These are phyloP conservation scores for Bicyclus anynana DNA, from an alignment of 1,140 invertebrate species.

Conservation along the genomic window DNA sequence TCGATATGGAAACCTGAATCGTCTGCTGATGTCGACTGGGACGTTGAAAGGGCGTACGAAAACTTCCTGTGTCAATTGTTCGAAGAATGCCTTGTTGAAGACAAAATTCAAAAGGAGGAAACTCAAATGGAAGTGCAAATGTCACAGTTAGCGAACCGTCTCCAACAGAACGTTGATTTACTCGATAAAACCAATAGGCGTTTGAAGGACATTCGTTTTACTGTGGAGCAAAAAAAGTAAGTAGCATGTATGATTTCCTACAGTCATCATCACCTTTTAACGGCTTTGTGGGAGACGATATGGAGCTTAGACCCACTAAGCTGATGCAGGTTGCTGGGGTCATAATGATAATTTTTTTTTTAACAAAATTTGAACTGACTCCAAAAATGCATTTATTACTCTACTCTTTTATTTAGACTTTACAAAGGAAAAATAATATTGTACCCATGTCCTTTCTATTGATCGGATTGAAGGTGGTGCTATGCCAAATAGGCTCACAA, in stretches of 20 bases:
- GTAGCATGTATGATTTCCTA: constrained; percentile 8
- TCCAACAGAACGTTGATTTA: constrained; percentile 54
- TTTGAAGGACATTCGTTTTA: constrained; percentile 63
- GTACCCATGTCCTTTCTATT: too few relatives aligned
- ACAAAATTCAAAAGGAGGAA: constrained; percentile 55
- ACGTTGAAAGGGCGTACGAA: constrained; percentile 49
- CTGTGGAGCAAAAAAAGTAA: constrained; percentile 65
- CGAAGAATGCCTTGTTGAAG: constrained; percentile 56
- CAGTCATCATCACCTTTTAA: too few relatives aligned
- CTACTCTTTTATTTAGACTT: too few relatives aligned
- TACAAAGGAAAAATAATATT: too few relatives aligned
- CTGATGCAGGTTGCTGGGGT: too few relatives aligned
- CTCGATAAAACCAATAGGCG: constrained; percentile 59
- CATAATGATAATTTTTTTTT: too few relatives aligned
- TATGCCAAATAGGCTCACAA: too few relatives aligned
- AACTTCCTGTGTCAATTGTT: constrained; percentile 53
- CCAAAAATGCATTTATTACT: too few relatives aligned
- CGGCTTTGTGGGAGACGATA: too few relatives aligned
- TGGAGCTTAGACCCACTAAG: too few relatives aligned
- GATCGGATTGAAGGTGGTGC: too few relatives aligned
- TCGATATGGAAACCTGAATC: constrained; percentile 38
- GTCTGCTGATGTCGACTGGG: constrained; percentile 38
- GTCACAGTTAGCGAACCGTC: constrained; percentile 50
- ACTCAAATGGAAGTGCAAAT: constrained; percentile 62
- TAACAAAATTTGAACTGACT: too few relatives aligned